A percentile compares a stretch with the other conserved stretches of the same genome.
Conservation (phyloP, 2,113 vertebrate genomes). For the Siniperca chuatsi region DNA sequence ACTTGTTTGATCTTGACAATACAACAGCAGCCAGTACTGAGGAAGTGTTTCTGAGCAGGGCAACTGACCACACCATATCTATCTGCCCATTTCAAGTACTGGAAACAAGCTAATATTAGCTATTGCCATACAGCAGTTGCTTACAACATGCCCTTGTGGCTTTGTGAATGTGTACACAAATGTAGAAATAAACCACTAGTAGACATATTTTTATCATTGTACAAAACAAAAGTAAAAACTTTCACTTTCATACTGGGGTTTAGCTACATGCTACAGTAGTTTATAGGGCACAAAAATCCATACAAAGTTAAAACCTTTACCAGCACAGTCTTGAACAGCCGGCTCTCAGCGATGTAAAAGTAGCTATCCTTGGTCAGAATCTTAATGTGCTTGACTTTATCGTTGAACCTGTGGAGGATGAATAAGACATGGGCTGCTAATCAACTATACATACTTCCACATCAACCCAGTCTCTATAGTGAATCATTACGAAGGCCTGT, state of each 20-base stretch:
- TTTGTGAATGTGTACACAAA: conserved; percentile 3
- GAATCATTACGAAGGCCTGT: conserved; percentile 52
- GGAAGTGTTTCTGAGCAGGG: background rate
- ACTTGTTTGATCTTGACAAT: conserved; percentile 1
- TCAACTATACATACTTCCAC: conserved; percentile 65
- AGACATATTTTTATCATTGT: conserved; percentile 1
- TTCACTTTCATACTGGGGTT: background rate
- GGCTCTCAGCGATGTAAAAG: conserved; percentile 96
- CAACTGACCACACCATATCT: background rate
- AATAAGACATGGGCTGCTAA: conserved; percentile 84
- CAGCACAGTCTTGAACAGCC: conserved; percentile 94
- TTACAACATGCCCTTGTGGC: conserved; percentile 1
- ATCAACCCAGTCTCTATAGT: conserved; percentile 44
- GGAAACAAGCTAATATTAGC: conserved; percentile 7
- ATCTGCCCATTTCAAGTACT: background rate
- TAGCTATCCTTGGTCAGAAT: conserved; percentile 95
- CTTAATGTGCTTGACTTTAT: conserved; percentile 98
- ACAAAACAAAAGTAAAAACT: background rate
- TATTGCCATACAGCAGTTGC: background rate
- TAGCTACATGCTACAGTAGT: conserved; percentile 25
- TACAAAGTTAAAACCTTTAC: conserved; percentile 82
- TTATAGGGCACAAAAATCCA: conserved; percentile 27
- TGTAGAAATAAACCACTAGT: conserved; percentile 15
- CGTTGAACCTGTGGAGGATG: conserved; percentile 92
- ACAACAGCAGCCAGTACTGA: background rate